These are phyloP conservation scores for Rhaphigaster nebulosa DNA, from an alignment of 2,888 invertebrate species.

Conservation along the genomic window DNA sequence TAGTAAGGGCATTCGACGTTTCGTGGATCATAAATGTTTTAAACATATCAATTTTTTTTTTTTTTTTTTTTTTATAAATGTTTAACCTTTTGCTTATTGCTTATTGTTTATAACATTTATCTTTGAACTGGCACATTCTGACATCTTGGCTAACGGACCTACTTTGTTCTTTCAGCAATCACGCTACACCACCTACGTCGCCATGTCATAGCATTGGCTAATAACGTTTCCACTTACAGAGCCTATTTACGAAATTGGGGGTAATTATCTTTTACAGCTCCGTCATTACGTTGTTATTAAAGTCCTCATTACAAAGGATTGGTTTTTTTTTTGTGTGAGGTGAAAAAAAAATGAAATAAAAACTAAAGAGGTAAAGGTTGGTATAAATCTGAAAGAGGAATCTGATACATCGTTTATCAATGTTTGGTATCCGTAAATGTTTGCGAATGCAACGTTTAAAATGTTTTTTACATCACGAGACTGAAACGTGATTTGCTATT, in stretches of 20 bases:
- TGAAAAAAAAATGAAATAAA: not conserved
- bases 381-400: not conserved
- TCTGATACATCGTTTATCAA: not conserved
- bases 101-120: not conserved
- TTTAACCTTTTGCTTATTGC: not conserved
- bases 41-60: too few relatives aligned
- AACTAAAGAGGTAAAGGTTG: not conserved
- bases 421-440: not conserved
- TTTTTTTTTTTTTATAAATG: not conserved
- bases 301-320: not conserved
- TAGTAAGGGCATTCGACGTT: not conserved
- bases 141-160: not conserved
- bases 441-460: not conserved
- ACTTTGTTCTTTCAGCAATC: not conserved
- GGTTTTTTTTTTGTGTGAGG: not conserved
- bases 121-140: not conserved
- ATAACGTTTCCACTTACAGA: not conserved
- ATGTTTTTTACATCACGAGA: not conserved
- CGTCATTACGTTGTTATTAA: conserved; percentile 8
- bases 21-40: not conserved
- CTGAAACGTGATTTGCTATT: not conserved
- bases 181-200: not conserved
- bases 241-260: conserved; percentile 24
- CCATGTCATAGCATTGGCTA: conserved; percentile 13
- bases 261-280: conserved; percentile 25